Evolutionary conservation across 2,113 vertebrate genomes (phyloP).

Genomic region (Triplophysa siluroides): DNA sequence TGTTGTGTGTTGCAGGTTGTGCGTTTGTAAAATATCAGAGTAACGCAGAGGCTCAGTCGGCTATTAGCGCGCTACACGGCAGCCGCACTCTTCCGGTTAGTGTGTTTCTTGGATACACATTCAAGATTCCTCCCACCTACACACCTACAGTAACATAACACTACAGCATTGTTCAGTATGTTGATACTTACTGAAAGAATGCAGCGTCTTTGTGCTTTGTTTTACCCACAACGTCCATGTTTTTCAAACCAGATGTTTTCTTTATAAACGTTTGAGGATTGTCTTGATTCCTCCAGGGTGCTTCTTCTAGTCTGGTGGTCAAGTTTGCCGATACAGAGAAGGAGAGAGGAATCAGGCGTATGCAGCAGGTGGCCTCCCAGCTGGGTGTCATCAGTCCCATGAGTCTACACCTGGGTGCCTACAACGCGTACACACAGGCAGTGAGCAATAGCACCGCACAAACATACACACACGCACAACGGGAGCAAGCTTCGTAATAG

Average conservation of each 20-base stretch:
- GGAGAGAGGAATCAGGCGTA: slow-evolving; percentile 87
- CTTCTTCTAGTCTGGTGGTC: slow-evolving; percentile 94
- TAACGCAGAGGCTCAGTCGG: slow-evolving; percentile 77
- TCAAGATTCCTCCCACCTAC: slow-evolving; percentile 51
- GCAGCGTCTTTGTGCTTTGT: slow-evolving; percentile 22
- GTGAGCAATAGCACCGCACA: slow-evolving; percentile 71
- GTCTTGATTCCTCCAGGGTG: slow-evolving; percentile 73
- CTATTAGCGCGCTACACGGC: slow-evolving; percentile 76
- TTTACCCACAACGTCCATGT: slow-evolving; percentile 1
- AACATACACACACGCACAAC: not conserved
- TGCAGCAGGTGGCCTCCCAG: slow-evolving; percentile 95
- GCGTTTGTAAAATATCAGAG: slow-evolving; percentile 79
- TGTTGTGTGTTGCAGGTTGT: slow-evolving; percentile 70
- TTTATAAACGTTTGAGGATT: not conserved
- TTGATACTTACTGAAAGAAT: slow-evolving; percentile 30
- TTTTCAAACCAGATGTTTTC: not conserved
- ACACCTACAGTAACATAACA: slow-evolving; percentile 34
- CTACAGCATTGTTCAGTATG: slow-evolving; percentile 22
- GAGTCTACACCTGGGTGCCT: slow-evolving; percentile 91
- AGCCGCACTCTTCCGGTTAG: slow-evolving; percentile 78
- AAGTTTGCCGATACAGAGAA: slow-evolving; percentile 97
- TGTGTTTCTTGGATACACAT: slow-evolving; percentile 39
- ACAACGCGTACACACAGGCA: slow-evolving; percentile 93
- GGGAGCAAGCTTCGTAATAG: not conserved
- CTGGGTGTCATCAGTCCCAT: slow-evolving; percentile 94